Evolutionary conservation across 1,140 invertebrate species (phyloP).

Genomic region (Adelges cooleyi): DNA sequence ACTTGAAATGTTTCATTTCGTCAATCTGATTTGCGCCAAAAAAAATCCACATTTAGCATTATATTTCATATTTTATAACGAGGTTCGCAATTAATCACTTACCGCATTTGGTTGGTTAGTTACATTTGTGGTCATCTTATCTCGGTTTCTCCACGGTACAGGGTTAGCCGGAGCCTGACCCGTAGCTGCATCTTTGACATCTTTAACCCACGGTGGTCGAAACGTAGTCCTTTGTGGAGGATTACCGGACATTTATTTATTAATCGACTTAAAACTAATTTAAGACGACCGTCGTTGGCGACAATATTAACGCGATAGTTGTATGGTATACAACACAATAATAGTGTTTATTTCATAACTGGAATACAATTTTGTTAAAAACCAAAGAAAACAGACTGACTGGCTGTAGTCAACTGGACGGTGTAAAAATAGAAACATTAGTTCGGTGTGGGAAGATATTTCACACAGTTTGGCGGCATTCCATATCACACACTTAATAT

Average conservation of each 20-base stretch:
- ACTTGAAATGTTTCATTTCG: constrained; percentile 13
- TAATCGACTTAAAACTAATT: too few relatives aligned
- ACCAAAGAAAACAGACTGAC: background rate
- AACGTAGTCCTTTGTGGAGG: constrained; percentile 49
- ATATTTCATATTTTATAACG: too few relatives aligned
- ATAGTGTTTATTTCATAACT: background rate
- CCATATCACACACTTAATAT: constrained; percentile 3
- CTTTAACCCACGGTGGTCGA: constrained; percentile 70
- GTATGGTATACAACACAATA: background rate
- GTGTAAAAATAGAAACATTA: constrained; percentile 19
- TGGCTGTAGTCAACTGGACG: constrained; percentile 14
- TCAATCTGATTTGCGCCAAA: constrained; percentile 1
- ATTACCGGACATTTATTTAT: constrained; percentile 32
- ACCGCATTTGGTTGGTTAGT: constrained; percentile 1
- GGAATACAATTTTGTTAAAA: constrained; percentile 14
- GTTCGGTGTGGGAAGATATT: constrained; percentile 26
- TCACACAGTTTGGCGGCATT: constrained; percentile 20
- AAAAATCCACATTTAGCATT: background rate
- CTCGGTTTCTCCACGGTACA: constrained; percentile 46
- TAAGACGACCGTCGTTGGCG: too few relatives aligned
- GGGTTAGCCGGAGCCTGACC: constrained; percentile 43
- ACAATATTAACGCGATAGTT: too few relatives aligned
- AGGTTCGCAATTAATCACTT: background rate
- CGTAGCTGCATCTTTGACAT: constrained; percentile 48
- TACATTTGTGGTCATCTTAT: constrained; percentile 35